A percentile compares a stretch with the other conserved stretches of the same genome.
Evolutionary conservation across 2,113 vertebrate genomes (phyloP).

Genomic region (Datnioides undecimradiatus): DNA sequence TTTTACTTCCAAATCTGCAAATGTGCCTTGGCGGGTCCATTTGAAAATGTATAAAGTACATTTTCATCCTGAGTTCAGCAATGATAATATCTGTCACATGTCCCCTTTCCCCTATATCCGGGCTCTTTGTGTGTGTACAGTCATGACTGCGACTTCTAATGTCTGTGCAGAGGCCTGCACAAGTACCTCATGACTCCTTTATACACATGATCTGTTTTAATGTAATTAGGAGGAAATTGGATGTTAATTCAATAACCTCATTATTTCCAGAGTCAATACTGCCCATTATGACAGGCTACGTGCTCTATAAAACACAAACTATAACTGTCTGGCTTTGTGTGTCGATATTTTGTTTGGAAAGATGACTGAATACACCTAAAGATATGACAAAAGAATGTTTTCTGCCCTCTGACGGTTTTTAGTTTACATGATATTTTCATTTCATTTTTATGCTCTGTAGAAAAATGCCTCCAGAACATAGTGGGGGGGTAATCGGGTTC

Average conservation of each 20-base stretch:
- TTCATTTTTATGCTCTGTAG: neutral
- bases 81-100: constrained; percentile 34
- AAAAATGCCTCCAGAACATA: no score
- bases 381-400: neutral
- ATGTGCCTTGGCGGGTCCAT: neutral
- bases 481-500: no score
- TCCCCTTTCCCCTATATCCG: neutral
- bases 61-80: neutral
- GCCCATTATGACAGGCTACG: constrained; percentile 1
- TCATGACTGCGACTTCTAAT: constrained; percentile 39
- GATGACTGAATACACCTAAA: neutral
- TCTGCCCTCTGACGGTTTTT: neutral
- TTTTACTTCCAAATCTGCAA: constrained; percentile 39
- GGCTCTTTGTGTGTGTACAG: neutral
- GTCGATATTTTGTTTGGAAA: neutral
- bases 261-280: constrained; percentile 45
- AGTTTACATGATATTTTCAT: neutral
- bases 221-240: constrained; percentile 59
- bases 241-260: constrained; percentile 70
- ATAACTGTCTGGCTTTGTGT: neutral
- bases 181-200: constrained; percentile 40
- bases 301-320: neutral
- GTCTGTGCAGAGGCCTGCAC: neutral
- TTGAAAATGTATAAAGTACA: constrained; percentile 6
- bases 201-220: constrained; percentile 51